phyloP scores from a whole-genome alignment of 2,113 vertebrate genomes.

The Scopus umbretta region DNA sequence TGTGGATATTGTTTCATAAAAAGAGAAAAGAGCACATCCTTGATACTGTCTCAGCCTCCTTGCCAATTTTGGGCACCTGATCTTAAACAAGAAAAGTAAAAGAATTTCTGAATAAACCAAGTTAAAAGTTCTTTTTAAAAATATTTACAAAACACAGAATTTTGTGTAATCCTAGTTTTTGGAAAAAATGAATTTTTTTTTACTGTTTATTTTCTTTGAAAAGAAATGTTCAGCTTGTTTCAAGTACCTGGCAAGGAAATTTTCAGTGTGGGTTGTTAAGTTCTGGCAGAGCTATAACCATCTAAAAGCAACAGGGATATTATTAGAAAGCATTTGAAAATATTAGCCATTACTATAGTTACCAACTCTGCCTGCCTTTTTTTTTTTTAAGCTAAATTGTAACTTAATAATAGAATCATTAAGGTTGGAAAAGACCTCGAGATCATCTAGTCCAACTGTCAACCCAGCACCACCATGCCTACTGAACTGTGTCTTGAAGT shows the following conservation, averaged over 20 bases:
- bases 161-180: neutral
- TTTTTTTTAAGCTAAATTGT: neutral
- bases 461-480: too few species aligned
- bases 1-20: neutral
- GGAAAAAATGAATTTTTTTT: neutral
- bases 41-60: neutral
- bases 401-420: too few species aligned
- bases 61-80: neutral
- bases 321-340: slow-evolving; percentile 9
- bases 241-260: neutral
- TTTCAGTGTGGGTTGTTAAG: neutral
- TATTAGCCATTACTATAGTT: slow-evolving; percentile 37
- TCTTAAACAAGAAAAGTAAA: neutral
- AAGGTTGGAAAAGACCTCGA: too few species aligned
- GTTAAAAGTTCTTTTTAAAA: neutral
- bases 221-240: neutral
- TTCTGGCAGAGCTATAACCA: neutral
- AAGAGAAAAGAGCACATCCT: neutral
- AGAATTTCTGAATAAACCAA: neutral
- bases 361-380: neutral
- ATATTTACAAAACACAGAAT: neutral
- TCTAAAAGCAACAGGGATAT: neutral
- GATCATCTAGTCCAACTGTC: too few species aligned
- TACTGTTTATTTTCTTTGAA: neutral
- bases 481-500: too few species aligned